Conservation (phyloP, 92 coral and sea anemone genomes). For the Umimayanthus kanabou region DNA sequence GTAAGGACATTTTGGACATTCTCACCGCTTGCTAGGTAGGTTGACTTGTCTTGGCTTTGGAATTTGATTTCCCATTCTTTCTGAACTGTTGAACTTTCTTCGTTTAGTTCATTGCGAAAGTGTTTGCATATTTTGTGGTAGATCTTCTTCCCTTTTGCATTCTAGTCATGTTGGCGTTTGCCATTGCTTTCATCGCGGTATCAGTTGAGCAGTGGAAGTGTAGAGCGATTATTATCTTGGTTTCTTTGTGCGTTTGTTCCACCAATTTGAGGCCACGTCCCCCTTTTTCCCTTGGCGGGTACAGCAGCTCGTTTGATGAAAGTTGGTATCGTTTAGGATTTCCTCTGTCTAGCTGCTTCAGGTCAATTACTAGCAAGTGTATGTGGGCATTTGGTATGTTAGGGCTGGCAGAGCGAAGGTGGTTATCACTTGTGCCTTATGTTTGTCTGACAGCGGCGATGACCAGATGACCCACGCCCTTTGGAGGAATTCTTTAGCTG, state of each 20-base stretch:
- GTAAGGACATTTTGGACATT: not conserved
- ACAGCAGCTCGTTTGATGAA: conserved; percentile 29
- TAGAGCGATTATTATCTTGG: not conserved
- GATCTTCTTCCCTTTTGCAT: not conserved
- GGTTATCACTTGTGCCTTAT: conserved; percentile 26
- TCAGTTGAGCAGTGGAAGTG: not conserved
- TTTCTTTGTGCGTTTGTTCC: not conserved
- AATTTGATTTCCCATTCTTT: too few relatives aligned
- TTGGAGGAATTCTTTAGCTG: too few relatives aligned
- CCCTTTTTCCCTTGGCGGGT: conserved; percentile 1
- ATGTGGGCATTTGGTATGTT: conserved; percentile 18
- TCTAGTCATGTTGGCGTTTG: not conserved
- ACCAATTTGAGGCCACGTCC: conserved; percentile 1
- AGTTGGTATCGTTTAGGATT: conserved; percentile 14
- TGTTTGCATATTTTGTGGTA: too few relatives aligned
- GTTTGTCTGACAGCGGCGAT: not conserved
- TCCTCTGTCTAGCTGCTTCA: not conserved
- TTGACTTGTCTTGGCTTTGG: too few relatives aligned
- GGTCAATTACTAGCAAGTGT: conserved; percentile 13
- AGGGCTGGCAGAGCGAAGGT: not conserved
- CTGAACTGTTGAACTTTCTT: too few relatives aligned
- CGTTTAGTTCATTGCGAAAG: too few relatives aligned
- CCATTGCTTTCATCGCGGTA: not conserved
- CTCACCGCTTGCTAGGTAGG: too few relatives aligned
- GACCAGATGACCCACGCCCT: conserved; percentile 14